Conservation (phyloP, 2,888 invertebrate species). For the Troides aeacus region DNA sequence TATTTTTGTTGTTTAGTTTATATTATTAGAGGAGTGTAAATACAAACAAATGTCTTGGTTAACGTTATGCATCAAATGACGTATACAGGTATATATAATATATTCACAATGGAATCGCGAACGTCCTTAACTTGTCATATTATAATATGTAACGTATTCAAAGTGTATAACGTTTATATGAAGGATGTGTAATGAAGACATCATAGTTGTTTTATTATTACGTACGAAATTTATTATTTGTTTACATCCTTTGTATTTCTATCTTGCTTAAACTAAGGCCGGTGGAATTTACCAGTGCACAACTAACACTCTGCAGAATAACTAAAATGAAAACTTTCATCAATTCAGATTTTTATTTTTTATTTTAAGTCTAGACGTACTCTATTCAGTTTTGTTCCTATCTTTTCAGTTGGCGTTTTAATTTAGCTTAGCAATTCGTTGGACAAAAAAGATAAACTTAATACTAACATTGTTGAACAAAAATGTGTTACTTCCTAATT, state of each 20-base stretch:
- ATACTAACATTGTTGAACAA: neutral
- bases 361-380: neutral
- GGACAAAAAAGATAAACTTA: neutral
- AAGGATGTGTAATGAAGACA: slow-evolving; percentile 2
- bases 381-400: neutral
- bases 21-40: neutral
- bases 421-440: slow-evolving; percentile 1
- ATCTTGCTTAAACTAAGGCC: neutral
- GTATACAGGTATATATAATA: neutral
- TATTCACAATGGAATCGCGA: neutral
- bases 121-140: neutral
- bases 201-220: slow-evolving; percentile 1
- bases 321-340: neutral
- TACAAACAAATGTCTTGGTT: slow-evolving; percentile 1
- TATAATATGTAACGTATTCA: neutral
- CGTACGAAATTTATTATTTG: neutral
- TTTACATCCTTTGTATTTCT: slow-evolving; percentile 3
- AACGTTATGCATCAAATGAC: neutral
- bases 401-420: neutral
- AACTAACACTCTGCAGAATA: neutral
- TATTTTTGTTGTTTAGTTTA: neutral
- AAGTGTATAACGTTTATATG: neutral
- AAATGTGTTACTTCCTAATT: slow-evolving; percentile 2
- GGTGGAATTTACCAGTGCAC: neutral
- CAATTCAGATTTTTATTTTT: neutral